Evolutionary conservation across 1,140 invertebrate genomes (phyloP).

Genomic region (Thaumatotibia leucotreta): DNA sequence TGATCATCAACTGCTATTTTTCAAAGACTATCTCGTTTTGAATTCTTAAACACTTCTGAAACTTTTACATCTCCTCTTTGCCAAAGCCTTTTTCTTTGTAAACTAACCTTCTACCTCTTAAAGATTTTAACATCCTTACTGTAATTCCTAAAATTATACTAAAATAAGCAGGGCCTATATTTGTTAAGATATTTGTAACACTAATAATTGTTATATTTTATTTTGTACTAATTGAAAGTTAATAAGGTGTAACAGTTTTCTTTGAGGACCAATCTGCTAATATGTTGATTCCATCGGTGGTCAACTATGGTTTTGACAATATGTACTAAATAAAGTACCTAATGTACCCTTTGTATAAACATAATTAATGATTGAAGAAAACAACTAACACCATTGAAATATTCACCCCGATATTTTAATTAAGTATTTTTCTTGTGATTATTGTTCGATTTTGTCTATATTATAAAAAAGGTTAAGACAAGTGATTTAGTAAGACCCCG

Average conservation of each 20-base stretch:
- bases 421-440: not conserved
- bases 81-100: not conserved
- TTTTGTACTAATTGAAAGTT: slow-evolving; percentile 8
- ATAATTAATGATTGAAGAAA: not conserved
- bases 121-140: not conserved
- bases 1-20: too few relatives aligned
- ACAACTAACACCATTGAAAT: not conserved
- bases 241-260: slow-evolving; percentile 4
- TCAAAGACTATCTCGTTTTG: too few relatives aligned
- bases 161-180: slow-evolving; percentile 12
- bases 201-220: not conserved
- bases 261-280: slow-evolving; percentile 6
- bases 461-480: not conserved
- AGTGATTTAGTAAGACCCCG: slow-evolving; percentile 2
- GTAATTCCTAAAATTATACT: not conserved
- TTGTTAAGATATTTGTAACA: not conserved
- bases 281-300: not conserved
- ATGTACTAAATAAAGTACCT: not conserved
- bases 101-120: slow-evolving; percentile 9
- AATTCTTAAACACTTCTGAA: not conserved
- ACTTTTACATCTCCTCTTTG: not conserved
- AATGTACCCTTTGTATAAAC: not conserved
- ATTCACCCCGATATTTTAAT: not conserved
- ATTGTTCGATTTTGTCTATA: not conserved
- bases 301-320: not conserved